A percentile compares a stretch with the other conserved stretches of the same genome.
Conservation (phyloP, 2,888 invertebrate species). For the Graphium colonna region DNA sequence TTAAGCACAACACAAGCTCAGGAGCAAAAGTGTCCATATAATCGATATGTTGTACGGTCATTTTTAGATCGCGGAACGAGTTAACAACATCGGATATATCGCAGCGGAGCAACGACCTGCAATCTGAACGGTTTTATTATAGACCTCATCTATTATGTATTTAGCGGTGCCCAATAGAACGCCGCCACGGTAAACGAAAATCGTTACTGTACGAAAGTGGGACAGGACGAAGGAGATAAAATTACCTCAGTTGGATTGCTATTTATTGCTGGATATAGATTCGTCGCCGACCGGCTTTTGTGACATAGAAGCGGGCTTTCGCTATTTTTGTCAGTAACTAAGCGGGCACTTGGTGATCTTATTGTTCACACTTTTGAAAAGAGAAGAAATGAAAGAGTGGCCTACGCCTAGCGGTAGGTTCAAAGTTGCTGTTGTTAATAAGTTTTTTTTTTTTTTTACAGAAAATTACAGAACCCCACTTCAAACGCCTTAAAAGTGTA, state of each 20-base stretch:
- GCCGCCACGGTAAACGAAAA: conserved; percentile 59
- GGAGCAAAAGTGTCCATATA: too few species aligned
- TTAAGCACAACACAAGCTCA: too few species aligned
- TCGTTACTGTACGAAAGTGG: conserved; percentile 57
- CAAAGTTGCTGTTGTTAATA: too few species aligned
- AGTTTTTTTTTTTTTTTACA: too few species aligned
- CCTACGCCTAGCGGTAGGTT: too few species aligned
- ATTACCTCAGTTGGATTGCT: not conserved
- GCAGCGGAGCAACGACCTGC: conserved; percentile 56
- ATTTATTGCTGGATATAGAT: not conserved
- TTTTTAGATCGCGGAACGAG: conserved; percentile 22
- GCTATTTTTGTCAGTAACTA: too few species aligned
- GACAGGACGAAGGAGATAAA: conserved; percentile 34
- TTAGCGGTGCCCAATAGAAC: conserved; percentile 56
- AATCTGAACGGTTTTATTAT: conserved; percentile 64
- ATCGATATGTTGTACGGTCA: not conserved
- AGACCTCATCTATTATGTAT: conserved; percentile 72
- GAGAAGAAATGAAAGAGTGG: too few species aligned
- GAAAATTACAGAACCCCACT: too few species aligned
- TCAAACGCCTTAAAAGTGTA: too few species aligned
- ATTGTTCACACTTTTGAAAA: too few species aligned
- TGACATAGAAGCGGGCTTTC: too few species aligned
- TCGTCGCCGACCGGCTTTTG: not conserved
- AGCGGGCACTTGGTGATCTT: too few species aligned
- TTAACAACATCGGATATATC: conserved; percentile 66